Base-by-base conservation (phyloP, 2,113 vertebrate species). In the Mobula hypostoma region DNA sequence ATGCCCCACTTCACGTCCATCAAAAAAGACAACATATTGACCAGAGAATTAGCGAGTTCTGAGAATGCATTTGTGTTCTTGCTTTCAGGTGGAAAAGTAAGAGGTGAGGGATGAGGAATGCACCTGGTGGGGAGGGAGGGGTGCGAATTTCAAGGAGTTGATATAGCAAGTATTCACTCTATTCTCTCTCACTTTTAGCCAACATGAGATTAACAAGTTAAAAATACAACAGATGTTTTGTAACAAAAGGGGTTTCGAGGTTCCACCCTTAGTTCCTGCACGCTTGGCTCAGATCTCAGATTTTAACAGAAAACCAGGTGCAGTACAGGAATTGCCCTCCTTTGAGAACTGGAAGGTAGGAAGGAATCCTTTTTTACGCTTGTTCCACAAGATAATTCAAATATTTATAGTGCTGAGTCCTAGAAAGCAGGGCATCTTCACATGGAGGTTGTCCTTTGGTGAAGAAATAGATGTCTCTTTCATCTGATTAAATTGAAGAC, bases 301-400 rank as follows among this genome's bases (percentile, higher is more conserved):
- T 12, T 63, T 7, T 8, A 19, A 66, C 15, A 74, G 61, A 29
- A 90, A 12, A 87, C 83, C 85, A 90, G 85, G 61, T 19, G 29
- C 5, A 17, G 12, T 19, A 7, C 5, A 7, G 85, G 56, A 63
- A 7, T 61, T 14, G 61, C 27, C 12, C 27, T 87, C 11, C 58
- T 87, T 61, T 61, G 5, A 63, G 85, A 19, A 63, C 15, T 29
- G 63, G 85, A 63, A n/a, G 32, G 12, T 14, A 90, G 2, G 29
- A 32, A 15, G 78, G 32, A 80, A 94, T 48, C 58, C 48, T 24
- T 32, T 94, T 94, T 94, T 80, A 68, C 94, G 96, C 96, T 95
- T 94, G 96, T 95, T 97, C 96, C 95, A 97, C 96, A 95, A 0
- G 96, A 96, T 94, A 95, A 70, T 6, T 56, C 76, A 0, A 17